phyloP scores from a whole-genome alignment of 23 tunicate species.

The Halocynthia roretzi region DNA sequence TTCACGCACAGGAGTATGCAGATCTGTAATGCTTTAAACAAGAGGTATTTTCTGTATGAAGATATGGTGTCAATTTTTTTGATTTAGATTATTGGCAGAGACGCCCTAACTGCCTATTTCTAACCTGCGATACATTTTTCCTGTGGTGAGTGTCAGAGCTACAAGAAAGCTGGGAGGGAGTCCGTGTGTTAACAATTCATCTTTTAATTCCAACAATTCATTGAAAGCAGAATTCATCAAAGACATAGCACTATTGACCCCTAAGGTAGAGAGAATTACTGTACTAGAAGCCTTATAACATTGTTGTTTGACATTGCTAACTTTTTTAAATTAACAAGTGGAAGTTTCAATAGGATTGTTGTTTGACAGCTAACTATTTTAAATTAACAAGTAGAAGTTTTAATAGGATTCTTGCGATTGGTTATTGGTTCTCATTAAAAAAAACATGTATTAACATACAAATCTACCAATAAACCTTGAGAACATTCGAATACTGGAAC shows the following conservation, averaged over 20 bases:
- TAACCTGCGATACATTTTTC: conserved; percentile 80
- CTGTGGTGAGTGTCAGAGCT: conserved; percentile 44
- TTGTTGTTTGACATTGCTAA: not conserved
- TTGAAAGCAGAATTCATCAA: conserved; percentile 69
- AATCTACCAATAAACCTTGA: no score
- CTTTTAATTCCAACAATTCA: conserved; percentile 77
- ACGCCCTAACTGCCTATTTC: not conserved
- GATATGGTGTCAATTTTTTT: not conserved
- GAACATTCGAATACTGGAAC: no score
- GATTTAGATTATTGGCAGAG: not conserved
- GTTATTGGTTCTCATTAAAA: no score
- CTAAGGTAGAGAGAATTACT: conserved; percentile 19
- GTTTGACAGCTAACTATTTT: no score
- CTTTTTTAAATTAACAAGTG: no score
- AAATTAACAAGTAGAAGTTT: no score
- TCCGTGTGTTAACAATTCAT: conserved; percentile 73
- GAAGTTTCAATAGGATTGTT: no score
- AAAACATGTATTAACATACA: no score
- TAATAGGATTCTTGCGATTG: no score
- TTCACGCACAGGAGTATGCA: conserved; percentile 87
- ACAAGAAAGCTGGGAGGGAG: conserved; percentile 82
- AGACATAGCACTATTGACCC: conserved; percentile 66
- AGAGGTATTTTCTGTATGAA: not conserved
- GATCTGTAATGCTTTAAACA: conserved; percentile 69
- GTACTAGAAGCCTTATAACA: not conserved